Base-by-base conservation (phyloP, 2,888 invertebrate genomes). In the Poecilobothrus nobilitatus region DNA sequence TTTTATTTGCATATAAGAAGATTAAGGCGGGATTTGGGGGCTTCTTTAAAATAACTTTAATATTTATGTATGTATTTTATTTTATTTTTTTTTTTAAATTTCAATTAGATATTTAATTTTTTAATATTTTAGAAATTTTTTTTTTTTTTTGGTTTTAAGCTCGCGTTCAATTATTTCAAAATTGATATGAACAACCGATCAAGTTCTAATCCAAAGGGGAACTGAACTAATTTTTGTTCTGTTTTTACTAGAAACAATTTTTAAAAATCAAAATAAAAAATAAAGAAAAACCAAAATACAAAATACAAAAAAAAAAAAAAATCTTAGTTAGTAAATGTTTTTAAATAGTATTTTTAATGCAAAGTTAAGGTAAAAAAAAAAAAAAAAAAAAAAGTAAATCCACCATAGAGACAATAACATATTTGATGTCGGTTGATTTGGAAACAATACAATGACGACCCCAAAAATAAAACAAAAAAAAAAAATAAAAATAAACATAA, bases 121-220 rank as follows among this genome's bases (percentile, higher is more conserved):
- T 12, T 34, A 22, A 27, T 64, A 27, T 65, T 34, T 65, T 65
- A 5, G 53, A 37, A 64, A 27, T 27, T 64, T 33, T 64, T 64
- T 66, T 34, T 66, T 61, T 66, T 27, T 64, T 33, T 64, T 64
- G 62, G 21, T 66, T 61, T 66, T 37, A 20, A 34, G 37, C 15
- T 66, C 66, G 61, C 66, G 68, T 21, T 63, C n/a, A 22, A 68
- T 62, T 37, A 10, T 37, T 37, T 37, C 6, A 10, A 41, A 22
- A 27, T 27, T 27, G 27, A 4, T 66, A 20, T 67, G 15, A 33
- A 34, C 71, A 72, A 67, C 69, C 70, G 70, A 63, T 65, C 68
- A 69, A 66, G 68, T 69, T 65, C 63, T 71, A 63, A 70, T 70
- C 68, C 66, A 70, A 71, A 67, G 70, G 71, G 69, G 70, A 71